Base-by-base conservation (phyloP, 2,113 vertebrate species). In the Salvelinus alpinus region DNA sequence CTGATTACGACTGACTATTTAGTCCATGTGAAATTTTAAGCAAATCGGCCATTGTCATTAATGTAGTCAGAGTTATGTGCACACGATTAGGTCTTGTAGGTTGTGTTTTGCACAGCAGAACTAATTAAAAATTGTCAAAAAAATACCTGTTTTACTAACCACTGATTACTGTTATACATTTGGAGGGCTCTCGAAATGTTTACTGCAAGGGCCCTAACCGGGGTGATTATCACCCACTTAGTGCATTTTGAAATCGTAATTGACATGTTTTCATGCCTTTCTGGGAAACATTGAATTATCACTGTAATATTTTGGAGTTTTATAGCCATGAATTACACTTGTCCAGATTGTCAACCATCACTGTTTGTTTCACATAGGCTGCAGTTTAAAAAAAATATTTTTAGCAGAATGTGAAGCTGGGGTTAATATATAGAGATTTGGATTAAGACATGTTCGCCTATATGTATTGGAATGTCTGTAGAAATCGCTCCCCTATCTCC, bases 151-250 rank as follows among this genome's bases (percentile, higher is more conserved):
- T 54, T 54, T 54, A 54, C 12, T 54, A 54, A 18, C 38, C 77
- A 76, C 64, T 78, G 78, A 80, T 81, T 81, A 70, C 79, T 67
- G 64, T 47, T 70, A 29, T 82, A 64, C 67, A 76, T 80, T 79
- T 80, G 25, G 70, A 83, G 77, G 75, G 48, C 68, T 74, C 31
- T 60, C 31, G 47, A 77, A 78, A 81, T 81, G 76, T 84, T 81
- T 78, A 83, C 85, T 83, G 72, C 77, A 79, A 77, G 69, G 70
- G 70, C 66, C 70, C 44, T 68, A 80, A 73, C 74, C 79, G 65
- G 66, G 74, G 67, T 66, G 76, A 80, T 83, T 86, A 77, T 72
- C 67, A 22, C 51, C 75, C 24, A 78, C 75, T 82, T 78, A 68
- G 75, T 69, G 80, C 79, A 48, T 29, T 74, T 80, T 51, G 31